Evolutionary conservation across 2,113 vertebrate genomes (phyloP).

Genomic region (Ctenomys sociabilis): DNA sequence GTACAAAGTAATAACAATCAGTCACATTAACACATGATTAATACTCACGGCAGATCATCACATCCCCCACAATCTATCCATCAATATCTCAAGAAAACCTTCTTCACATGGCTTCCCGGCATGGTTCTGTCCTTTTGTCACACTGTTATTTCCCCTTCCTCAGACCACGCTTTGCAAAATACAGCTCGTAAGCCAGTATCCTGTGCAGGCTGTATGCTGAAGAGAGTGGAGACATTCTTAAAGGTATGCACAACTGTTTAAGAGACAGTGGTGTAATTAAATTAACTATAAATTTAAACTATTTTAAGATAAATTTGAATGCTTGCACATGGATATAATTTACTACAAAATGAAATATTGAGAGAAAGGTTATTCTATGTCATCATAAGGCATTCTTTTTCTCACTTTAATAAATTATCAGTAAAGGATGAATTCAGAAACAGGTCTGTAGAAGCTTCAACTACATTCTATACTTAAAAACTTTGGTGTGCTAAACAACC

Average conservation of each 20-base stretch:
- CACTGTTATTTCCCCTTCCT: background rate
- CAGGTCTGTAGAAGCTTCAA: background rate
- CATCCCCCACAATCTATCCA: slow-evolving; percentile 57
- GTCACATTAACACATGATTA: slow-evolving; percentile 75
- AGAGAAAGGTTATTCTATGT: background rate
- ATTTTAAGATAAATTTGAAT: background rate
- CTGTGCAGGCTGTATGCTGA: background rate
- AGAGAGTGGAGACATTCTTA: background rate
- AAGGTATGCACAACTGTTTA: background rate
- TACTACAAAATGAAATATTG: background rate
- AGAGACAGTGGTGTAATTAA: background rate
- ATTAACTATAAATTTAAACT: slow-evolving; percentile 16
- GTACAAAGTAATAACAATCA: slow-evolving; percentile 78
- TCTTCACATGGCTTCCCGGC: slow-evolving; percentile 28
- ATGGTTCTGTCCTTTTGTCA: background rate
- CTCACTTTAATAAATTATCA: background rate
- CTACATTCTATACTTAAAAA: background rate
- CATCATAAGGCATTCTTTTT: background rate
- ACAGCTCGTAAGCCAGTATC: background rate
- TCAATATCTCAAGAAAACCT: slow-evolving; percentile 51
- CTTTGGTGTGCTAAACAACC: background rate
- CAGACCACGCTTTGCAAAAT: background rate
- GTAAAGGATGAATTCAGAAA: background rate
- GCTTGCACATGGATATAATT: background rate
- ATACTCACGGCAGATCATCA: slow-evolving; percentile 59